Base-by-base conservation (phyloP, 2,113 vertebrate genomes). In the Numenius arquata region DNA sequence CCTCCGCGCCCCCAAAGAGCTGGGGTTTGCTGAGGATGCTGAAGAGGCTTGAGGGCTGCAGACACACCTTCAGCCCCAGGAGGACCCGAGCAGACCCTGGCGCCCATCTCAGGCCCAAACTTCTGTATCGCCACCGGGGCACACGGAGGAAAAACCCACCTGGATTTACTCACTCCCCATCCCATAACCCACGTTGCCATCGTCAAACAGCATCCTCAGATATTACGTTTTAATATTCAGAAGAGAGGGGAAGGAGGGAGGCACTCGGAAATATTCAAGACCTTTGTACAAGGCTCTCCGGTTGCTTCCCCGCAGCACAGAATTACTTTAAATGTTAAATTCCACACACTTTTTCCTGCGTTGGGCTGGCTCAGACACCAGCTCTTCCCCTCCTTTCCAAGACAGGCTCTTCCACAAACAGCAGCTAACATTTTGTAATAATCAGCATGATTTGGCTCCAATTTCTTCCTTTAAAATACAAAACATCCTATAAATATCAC, bases 221-320 rank as follows among this genome's bases (percentile, higher is more conserved):
- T 15, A 0, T 2, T 4, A 8, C 6, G 9, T 26, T 45, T 59
- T 41, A 13, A 5, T 3, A 8, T 2, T 16, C 2, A 19, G 11
- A 43, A 17, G 22, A n/a, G 36, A 78, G 9, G 23, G 52, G 12
- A 16, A 15, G 45, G 30, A 63, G 32, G 30, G 52, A 67, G 36
- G 48, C 32, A 2, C 62, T 22, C 1, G 1, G n/a, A 43, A 65
- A 16, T 2, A 34, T 5, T 41, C 47, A 14, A 36, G 43, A 34
- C 14, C 55, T 78, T 13, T 8, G 17, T 15, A 19, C 20, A 4
- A 25, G 0, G 8, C 3, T 6, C 41, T 56, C 34, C 1, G 15
- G 71, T 27, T 78, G 10, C 16, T 67, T 21, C 43, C 50, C 78
- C 20, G 17, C 30, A 48, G 90, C 18, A 7, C 50, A 48, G 27